Percentiles rank a stretch among this genome's conserved stretches.
Conservation (phyloP, 2,888 invertebrate genomes). For the Cantharis flavilabris region DNA sequence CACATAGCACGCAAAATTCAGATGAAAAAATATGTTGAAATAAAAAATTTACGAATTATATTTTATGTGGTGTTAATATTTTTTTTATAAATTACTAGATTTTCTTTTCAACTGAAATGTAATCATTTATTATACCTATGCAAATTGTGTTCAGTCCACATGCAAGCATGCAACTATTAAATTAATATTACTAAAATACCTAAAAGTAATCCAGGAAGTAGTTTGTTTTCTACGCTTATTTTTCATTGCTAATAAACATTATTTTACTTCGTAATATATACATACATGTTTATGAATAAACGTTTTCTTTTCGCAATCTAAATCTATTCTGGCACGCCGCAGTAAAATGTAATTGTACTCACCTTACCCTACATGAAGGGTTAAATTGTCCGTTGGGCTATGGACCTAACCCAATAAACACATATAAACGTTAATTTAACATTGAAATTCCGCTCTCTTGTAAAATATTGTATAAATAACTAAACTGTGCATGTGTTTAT, state of each 20-base stretch:
- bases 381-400: too few species aligned
- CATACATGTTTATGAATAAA: background rate
- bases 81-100: background rate
- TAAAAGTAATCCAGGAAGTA: background rate
- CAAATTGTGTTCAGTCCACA: background rate
- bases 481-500: too few species aligned
- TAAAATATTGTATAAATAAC: too few species aligned
- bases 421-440: too few species aligned
- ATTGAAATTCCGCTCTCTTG: too few species aligned
- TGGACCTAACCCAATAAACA: too few species aligned
- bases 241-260: background rate
- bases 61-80: background rate
- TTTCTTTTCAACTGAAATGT: background rate
- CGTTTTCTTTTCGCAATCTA: background rate
- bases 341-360: background rate
- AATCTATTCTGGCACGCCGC: background rate
- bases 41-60: background rate
- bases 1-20: background rate
- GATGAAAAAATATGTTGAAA: background rate
- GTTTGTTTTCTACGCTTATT: background rate
- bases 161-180: background rate
- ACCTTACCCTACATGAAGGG: too few species aligned
- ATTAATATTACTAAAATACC: background rate
- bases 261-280: background rate
- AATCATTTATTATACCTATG: background rate